Base-by-base conservation (phyloP, 2,113 vertebrate species). In the Zosterops japonicus region DNA sequence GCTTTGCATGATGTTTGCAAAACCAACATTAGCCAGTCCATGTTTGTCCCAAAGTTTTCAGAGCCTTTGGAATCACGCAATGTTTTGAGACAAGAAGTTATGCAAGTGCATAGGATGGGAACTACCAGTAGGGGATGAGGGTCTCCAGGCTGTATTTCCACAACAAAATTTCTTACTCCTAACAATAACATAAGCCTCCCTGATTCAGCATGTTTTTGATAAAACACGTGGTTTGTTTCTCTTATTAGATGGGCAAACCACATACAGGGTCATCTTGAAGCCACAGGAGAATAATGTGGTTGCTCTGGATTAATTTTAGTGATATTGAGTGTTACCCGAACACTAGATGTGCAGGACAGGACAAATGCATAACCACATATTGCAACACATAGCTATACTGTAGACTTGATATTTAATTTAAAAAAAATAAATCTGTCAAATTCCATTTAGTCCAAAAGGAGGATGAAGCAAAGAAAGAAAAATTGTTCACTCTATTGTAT, bases 131-230 rank as follows among this genome's bases (percentile, higher is more conserved):
- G 19, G 21, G 47, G 83, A 46, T 81, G 44, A 83, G 28, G 36
- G 47, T 95, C 64, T 89, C 44, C 74, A 78, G 79, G 70, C 46
- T 90, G 17, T 89, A 69, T 94, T 94, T 95, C 86, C 92, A 81
- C 36, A 81, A 65, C 49, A 88, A 20, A 60, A 19, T 63, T 92
- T 76, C 44, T 91, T 88, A 72, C 61, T 92, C 65, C 60, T 80
- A 90, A 68, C 49, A 88, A 86, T 77, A 94, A 89, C 50, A 75
- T 25, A 79, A 83, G 20, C 18, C n/a, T 93, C 24, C 65, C 56
- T 81, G 36, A 85, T 77, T 87, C 89, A 86, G 63, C 80, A 47
- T 49, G 36, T 94, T 96, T 63, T 83, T 90, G 47, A 33, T 83
- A 49, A 78, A 83, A 89, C 76, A 83, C 64, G 50, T 91, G 70